Base-by-base conservation (phyloP, 2,797 vertebrate genomes). In the Crenichthys baileyi region DNA sequence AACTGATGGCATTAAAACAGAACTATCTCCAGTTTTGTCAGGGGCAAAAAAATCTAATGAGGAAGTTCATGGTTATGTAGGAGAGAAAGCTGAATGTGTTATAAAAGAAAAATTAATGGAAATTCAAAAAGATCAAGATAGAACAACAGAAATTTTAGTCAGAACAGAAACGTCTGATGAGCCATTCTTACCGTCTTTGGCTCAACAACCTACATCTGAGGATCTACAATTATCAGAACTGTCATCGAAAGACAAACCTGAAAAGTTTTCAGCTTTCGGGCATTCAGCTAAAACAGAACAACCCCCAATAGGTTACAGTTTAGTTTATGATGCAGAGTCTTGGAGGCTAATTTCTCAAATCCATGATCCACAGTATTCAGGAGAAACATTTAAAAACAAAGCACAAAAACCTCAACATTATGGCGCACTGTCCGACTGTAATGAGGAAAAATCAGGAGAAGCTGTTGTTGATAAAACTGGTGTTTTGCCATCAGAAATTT, bases 321-420 rank as follows among this genome's bases (percentile, higher is more conserved):
- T 86, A 68, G n/a, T n/a, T 5, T 78, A 82, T 77, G 76, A 91
- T 80, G 63, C 70, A 55, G 84, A 90, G 6, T 36, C 74, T 13
- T 85, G 83, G 83, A 93, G 82, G 51, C 79, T 94, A 9, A 88
- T 93, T 39, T 93, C 94, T 76, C 89, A 90, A 70, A 83, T 92
- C 18, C 44, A 1, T 58, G 94, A 94, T 70, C 88, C 91, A 29
- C 93, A 93, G 65, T 92, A 91, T 80, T 73, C 73, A 67, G 89
- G 90, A 71, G 85, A 91, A 84, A 86, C 78, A 0, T 84, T 81
- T 39, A 29, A 20, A 44, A 76, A 71, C 79, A 88, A 91, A 85
- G 73, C 55, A 20, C 84, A n/a, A 70, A 55, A 67, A 7, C 63
- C 81, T 84, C 72, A 67, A 29, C 78, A 79, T 58, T 8, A 58